Evolutionary conservation across 2,797 vertebrate genomes (phyloP).

Genomic region (Halcyon chelicuti): DNA sequence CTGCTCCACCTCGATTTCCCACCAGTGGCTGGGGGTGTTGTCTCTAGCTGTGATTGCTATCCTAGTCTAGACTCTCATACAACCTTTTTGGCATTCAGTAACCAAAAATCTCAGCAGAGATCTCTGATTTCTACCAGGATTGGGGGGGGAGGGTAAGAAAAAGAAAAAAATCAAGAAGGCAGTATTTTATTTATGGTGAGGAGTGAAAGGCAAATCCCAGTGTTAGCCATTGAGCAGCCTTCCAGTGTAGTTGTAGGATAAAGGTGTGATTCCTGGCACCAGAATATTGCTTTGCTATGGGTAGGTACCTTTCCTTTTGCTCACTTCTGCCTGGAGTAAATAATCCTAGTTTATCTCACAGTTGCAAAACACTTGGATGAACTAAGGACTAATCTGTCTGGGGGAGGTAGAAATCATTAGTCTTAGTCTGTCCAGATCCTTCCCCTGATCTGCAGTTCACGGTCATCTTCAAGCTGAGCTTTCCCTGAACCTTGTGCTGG

Average conservation of each 20-base stretch:
- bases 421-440: background rate
- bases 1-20: background rate
- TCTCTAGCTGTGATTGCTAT: background rate
- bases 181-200: background rate
- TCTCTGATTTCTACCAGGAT: background rate
- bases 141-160: background rate
- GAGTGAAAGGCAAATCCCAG: background rate
- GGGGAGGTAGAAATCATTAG: background rate
- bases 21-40: background rate
- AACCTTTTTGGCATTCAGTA: background rate
- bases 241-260: background rate
- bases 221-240: background rate
- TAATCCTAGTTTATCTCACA: background rate
- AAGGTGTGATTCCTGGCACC: background rate
- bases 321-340: background rate
- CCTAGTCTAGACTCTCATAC: background rate
- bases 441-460: background rate
- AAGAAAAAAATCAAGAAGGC: accelerated
- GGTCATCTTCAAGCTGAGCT: background rate
- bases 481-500: background rate
- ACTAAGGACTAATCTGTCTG: background rate
- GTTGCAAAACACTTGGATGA: constrained; percentile 7
- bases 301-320: background rate
- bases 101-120: background rate
- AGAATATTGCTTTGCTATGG: background rate